phyloP scores from a whole-genome alignment of 2,888 invertebrate species.

The Catotricha subobsoleta region DNA sequence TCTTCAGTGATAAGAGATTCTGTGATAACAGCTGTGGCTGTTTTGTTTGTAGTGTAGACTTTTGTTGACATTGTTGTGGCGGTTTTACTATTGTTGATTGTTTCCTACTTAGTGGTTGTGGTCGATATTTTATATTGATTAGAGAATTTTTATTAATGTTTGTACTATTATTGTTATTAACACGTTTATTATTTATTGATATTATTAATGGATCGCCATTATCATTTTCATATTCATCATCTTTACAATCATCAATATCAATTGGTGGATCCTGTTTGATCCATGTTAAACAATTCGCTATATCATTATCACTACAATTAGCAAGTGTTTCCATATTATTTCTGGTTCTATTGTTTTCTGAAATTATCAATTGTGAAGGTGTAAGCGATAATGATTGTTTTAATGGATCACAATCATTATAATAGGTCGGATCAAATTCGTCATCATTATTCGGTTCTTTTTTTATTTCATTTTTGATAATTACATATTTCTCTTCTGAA shows the following conservation, averaged over 20 bases:
- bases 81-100: not conserved
- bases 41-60: not conserved
- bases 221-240: not conserved
- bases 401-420: too few species aligned
- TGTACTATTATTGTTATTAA: constrained; percentile 3
- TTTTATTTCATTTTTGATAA: too few species aligned
- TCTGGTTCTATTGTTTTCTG: too few species aligned
- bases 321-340: too few species aligned
- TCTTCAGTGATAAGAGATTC: too few species aligned
- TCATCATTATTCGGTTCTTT: too few species aligned
- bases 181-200: constrained; percentile 1
- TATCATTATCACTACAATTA: too few species aligned
- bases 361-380: too few species aligned
- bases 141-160: constrained; percentile 4
- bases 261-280: not conserved
- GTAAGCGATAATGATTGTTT: too few species aligned
- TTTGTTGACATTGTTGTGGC: not conserved
- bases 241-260: not conserved
- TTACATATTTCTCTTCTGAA: too few species aligned
- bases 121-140: not conserved
- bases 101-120: not conserved
- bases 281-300: constrained; percentile 1
- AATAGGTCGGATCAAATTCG: too few species aligned
- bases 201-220: not conserved
- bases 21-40: too few species aligned